These are phyloP conservation scores for Knipowitschia caucasica DNA, from an alignment of 2,797 vertebrate species.

Conservation along the genomic window DNA sequence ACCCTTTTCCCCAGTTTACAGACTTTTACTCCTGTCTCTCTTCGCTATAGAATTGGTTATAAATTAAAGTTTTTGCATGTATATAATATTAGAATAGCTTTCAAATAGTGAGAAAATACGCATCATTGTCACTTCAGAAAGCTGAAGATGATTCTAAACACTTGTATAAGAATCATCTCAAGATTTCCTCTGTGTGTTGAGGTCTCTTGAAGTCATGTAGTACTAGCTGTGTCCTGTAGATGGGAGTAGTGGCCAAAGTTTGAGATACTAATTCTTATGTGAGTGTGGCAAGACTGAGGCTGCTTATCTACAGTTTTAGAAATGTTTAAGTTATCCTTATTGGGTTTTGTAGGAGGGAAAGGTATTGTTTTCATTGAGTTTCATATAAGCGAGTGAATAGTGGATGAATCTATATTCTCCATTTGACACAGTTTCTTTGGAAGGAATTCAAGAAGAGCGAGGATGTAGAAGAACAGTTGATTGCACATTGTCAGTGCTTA, in stretches of 20 bases:
- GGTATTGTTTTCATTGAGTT: conserved; percentile 2
- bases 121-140: background rate
- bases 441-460: conserved; percentile 10
- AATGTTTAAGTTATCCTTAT: conserved; percentile 1
- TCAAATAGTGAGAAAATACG: too few relatives aligned
- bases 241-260: conserved; percentile 87
- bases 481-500: conserved; percentile 51
- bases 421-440: conserved; percentile 1
- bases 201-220: conserved; percentile 39
- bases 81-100: too few relatives aligned
- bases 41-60: background rate
- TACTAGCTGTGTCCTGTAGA: conserved; percentile 72
- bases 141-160: background rate
- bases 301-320: conserved; percentile 31
- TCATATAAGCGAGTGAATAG: background rate
- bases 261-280: conserved; percentile 24
- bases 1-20: conserved; percentile 26
- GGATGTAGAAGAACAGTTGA: conserved; percentile 44
- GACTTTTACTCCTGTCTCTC: conserved; percentile 15
- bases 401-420: conserved; percentile 1
- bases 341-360: background rate
- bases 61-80: too few relatives aligned
- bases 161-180: background rate
- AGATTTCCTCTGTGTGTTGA: background rate
- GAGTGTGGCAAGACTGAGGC: conserved; percentile 37